Conservation (phyloP, 1,140 invertebrate species). For the Neomicropteryx cornuta region DNA sequence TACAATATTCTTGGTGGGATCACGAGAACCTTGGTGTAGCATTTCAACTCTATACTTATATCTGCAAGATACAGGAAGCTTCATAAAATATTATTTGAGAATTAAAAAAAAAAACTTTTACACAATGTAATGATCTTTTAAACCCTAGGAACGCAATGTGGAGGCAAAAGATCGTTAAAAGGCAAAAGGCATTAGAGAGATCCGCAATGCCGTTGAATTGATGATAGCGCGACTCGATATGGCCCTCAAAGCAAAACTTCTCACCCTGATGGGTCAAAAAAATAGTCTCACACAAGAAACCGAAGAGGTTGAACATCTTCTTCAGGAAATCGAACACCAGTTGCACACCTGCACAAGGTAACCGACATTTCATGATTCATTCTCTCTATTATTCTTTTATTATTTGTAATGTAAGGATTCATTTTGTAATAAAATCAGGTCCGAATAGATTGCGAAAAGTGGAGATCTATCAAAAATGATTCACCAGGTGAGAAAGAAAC, state of each 20-base stretch:
- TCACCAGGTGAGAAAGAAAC: slow-evolving; percentile 61
- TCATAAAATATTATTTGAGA: too few relatives aligned
- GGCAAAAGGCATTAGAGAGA: slow-evolving; percentile 76
- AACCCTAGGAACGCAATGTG: slow-evolving; percentile 73
- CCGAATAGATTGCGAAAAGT: slow-evolving; percentile 64
- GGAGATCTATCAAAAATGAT: slow-evolving; percentile 62
- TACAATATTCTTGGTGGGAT: too few relatives aligned
- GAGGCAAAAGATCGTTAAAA: slow-evolving; percentile 73
- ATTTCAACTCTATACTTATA: too few relatives aligned
- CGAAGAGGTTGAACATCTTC: slow-evolving; percentile 63
- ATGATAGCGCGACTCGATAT: slow-evolving; percentile 79
- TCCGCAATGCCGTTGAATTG: slow-evolving; percentile 74
- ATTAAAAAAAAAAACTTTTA: too few relatives aligned
- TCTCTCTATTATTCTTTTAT: not conserved
- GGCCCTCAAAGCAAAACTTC: slow-evolving; percentile 70
- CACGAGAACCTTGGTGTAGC: too few relatives aligned
- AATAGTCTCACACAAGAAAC: slow-evolving; percentile 67
- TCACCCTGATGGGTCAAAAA: slow-evolving; percentile 73
- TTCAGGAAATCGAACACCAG: slow-evolving; percentile 69
- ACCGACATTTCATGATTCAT: slow-evolving; percentile 1
- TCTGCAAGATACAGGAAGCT: too few relatives aligned
- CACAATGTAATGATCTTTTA: too few relatives aligned
- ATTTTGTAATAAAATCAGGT: slow-evolving; percentile 23
- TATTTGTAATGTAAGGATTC: too few relatives aligned
- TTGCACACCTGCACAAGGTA: slow-evolving; percentile 46